Conservation (phyloP, 2,888 invertebrate genomes). For the Ecliptopera silaceata region DNA sequence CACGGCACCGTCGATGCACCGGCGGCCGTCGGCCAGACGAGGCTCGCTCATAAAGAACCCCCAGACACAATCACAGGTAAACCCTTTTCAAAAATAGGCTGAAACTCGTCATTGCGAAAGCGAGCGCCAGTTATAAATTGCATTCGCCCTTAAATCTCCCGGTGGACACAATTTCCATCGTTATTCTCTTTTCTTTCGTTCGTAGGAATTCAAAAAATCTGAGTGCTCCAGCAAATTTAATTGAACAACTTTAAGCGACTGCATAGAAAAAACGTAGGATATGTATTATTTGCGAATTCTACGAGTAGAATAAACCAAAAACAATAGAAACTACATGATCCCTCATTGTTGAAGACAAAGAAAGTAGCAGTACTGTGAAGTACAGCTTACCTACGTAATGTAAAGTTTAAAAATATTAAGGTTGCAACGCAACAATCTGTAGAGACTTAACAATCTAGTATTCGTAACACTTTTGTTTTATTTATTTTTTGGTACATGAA, state of each 20-base stretch:
- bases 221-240: neutral
- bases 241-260: neutral
- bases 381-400: no score
- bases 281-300: no score
- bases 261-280: no score
- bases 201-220: neutral
- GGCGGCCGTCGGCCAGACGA: conserved; percentile 81
- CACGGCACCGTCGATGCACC: conserved; percentile 79
- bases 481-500: no score
- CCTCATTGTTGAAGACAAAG: no score
- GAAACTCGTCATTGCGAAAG: conserved; percentile 11
- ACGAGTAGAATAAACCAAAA: no score
- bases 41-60: conserved; percentile 83
- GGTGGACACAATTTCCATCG: conserved; percentile 12
- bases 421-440: no score
- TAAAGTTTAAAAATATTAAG: no score
- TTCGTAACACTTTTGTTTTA: no score
- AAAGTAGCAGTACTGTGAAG: no score
- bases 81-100: conserved; percentile 11
- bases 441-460: no score
- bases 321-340: no score
- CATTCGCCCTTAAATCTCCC: conserved; percentile 24
- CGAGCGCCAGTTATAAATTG: conserved; percentile 22
- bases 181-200: conserved; percentile 7
- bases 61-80: conserved; percentile 76